Evolutionary conservation across 2,797 vertebrate genomes (phyloP).

Genomic region (Myotis vivesi): DNA sequence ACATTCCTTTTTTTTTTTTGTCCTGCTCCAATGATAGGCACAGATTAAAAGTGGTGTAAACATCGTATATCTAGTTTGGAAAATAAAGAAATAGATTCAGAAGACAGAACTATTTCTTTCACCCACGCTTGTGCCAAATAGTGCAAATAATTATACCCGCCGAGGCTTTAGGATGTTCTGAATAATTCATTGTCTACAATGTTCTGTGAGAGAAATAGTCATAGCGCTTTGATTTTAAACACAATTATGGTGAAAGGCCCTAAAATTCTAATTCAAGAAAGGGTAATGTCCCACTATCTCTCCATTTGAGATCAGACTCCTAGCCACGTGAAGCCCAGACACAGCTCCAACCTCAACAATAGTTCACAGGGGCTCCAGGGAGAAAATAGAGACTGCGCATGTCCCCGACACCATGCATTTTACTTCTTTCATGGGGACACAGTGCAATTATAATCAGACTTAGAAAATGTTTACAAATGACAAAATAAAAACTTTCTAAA

Average conservation of each 20-base stretch:
- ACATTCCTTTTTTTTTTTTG: not conserved
- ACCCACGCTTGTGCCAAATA: not conserved
- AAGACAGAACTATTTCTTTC: not conserved
- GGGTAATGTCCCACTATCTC: not conserved
- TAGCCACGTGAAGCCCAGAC: not conserved
- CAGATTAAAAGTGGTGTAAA: not conserved
- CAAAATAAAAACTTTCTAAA: not conserved
- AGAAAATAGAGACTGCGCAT: not conserved
- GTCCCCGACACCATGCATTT: not conserved
- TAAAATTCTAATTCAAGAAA: not conserved
- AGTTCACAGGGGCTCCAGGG: not conserved
- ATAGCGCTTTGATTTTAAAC: not conserved
- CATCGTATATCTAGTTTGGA: not conserved
- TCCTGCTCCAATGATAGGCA: not conserved
- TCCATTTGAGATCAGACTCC: not conserved
- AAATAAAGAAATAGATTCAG: not conserved
- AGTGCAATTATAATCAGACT: not conserved
- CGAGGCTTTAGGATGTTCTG: not conserved
- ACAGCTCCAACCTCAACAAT: not conserved
- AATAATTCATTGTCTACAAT: not conserved
- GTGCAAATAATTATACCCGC: not conserved
- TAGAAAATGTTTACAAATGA: not conserved
- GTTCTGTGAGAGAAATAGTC: not conserved
- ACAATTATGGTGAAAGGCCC: not conserved
- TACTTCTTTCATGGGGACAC: not conserved